Base-by-base conservation (phyloP, 2,797 vertebrate species). In the Gila robusta region DNA sequence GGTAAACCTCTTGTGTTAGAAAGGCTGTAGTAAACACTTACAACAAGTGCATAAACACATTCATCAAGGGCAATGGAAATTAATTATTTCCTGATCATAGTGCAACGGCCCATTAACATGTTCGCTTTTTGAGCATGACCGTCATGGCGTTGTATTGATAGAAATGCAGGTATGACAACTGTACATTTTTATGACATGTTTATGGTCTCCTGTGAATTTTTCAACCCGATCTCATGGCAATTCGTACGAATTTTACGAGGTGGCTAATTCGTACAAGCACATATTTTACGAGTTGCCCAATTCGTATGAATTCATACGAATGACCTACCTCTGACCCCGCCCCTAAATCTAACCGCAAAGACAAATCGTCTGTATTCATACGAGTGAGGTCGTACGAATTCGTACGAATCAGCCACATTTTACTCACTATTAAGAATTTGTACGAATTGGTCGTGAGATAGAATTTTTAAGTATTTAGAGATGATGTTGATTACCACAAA, bases 11-110 rank as follows among this genome's bases (percentile, higher is more conserved):
- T 49, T 28, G 62, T 69, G 73, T 70, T 35, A 1, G 19, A 16
- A 80, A 80, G 2, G 5, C 59, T 37, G 11, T 82, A 83, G 81
- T 44, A 74, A 72, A 62, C 26, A 41, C 37, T 9, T 47, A 17
- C 35, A 74, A 37, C 71, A 83, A 76, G 56, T 37, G 71, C 28
- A 47, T 10, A 35, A 32, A 49, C 62, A 5, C 26, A 11, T 59
- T 44, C 11, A 69, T 67, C 47, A 26, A 10, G 9, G 17, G 47
- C 1, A 5, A 47, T 32, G 5, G 1, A 85, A 85, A 79, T 56
- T 0, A n/a, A 70, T 69, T 39, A 76, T 39, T 84, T 77, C 41
- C 82, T 67, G 59, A 66, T 62, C 37, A n/a, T 23, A 59, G 23
- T 10, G 19, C 64, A 82, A 72, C 21, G 17, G 17, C 5, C 23